phyloP scores from a whole-genome alignment of 2,797 vertebrate genomes.

The Falco cherrug region DNA sequence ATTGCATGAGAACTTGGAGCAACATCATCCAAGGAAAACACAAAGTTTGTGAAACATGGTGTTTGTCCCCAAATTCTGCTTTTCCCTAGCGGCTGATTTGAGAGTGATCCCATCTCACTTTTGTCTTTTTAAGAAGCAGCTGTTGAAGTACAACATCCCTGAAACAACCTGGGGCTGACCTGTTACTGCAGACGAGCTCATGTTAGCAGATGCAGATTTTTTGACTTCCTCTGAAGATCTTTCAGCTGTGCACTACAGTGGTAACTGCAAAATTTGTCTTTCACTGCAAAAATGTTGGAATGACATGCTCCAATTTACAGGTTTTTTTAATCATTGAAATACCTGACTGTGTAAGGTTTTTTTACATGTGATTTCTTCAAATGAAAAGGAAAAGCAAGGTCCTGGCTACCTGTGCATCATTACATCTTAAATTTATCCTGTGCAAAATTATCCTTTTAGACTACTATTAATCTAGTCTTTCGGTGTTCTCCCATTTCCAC shows the following conservation, averaged over 20 bases:
- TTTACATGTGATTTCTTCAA: not conserved
- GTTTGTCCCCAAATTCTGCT: not conserved
- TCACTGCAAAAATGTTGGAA: not conserved
- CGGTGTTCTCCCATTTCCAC: not conserved
- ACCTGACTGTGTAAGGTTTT: not conserved
- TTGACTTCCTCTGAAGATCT: not conserved
- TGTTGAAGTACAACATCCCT: not conserved
- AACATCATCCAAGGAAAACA: not conserved
- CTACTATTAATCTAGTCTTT: not conserved
- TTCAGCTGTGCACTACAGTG: not conserved
- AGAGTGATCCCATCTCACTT: not conserved
- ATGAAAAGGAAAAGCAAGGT: not conserved
- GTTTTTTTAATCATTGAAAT: not conserved
- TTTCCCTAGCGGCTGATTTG: not conserved
- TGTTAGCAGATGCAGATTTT: not conserved
- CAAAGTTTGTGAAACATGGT: not conserved
- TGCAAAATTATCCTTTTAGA: not conserved
- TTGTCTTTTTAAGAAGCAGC: not conserved
- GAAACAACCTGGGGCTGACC: not conserved
- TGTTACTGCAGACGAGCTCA: not conserved
- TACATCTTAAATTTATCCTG: not conserved
- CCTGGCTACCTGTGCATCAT: not conserved
- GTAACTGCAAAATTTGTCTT: not conserved
- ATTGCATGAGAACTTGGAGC: not conserved
- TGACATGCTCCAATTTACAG: not conserved